Conservation (phyloP, 2,888 invertebrate species). For the Vesta saturnalis region DNA sequence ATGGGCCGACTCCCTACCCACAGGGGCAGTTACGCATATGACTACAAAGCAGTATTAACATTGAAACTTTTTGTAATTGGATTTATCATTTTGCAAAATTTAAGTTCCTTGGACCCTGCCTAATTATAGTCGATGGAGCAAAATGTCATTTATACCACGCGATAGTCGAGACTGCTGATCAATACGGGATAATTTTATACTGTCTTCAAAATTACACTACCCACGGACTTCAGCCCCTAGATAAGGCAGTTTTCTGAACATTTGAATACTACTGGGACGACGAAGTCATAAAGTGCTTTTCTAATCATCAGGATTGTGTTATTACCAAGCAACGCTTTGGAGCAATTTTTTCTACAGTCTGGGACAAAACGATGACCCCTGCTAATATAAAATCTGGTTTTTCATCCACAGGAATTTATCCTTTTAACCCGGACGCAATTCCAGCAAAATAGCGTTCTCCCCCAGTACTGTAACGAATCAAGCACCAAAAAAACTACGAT, state of each 20-base stretch:
- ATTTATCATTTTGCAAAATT: conserved; percentile 44
- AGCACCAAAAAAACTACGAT: not conserved
- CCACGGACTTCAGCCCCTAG: conserved; percentile 55
- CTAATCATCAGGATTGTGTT: conserved; percentile 29
- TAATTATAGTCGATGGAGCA: conserved; percentile 46
- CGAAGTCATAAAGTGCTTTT: conserved; percentile 50
- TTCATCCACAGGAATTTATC: conserved; percentile 44
- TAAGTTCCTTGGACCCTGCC: conserved; percentile 36
- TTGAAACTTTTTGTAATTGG: conserved; percentile 43
- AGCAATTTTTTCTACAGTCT: conserved; percentile 42
- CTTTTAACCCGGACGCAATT: conserved; percentile 43
- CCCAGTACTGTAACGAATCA: conserved; percentile 22
- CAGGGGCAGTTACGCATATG: conserved; percentile 32
- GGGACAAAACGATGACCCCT: conserved; percentile 34
- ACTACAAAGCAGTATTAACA: conserved; percentile 49
- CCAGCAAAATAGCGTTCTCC: conserved; percentile 45
- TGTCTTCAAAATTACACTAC: conserved; percentile 56
- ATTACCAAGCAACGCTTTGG: conserved; percentile 48
- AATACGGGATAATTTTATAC: conserved; percentile 47
- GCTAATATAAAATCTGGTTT: conserved; percentile 43
- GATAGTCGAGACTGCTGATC: conserved; percentile 50
- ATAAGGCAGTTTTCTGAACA: conserved; percentile 51
- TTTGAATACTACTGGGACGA: conserved; percentile 55
- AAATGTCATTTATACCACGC: conserved; percentile 48
- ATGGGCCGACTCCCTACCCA: conserved; percentile 35